Conservation (phyloP, 2,888 invertebrate genomes). For the Melanchra persicariae region DNA sequence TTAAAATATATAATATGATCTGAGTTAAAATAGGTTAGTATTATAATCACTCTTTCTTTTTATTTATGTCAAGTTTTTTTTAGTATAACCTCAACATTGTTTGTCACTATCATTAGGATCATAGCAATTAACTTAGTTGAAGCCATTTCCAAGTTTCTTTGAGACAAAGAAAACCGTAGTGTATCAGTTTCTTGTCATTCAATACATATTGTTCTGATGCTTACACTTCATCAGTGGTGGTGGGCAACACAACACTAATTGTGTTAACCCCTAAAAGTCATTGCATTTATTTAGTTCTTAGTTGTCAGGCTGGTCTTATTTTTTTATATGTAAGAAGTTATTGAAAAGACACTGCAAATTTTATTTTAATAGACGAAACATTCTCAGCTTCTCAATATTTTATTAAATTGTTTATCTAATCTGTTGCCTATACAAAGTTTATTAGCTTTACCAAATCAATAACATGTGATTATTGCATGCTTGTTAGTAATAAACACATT, state of each 20-base stretch:
- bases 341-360: neutral
- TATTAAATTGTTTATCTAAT: conserved; percentile 57
- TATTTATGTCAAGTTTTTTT: neutral
- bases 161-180: conserved; percentile 32
- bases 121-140: neutral
- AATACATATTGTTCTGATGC: conserved; percentile 35
- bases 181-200: conserved; percentile 38
- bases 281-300: conserved; percentile 14
- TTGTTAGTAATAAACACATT: conserved; percentile 50
- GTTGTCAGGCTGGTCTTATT: conserved; percentile 5
- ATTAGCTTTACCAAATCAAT: conserved; percentile 60
- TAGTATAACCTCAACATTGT: conserved; percentile 42
- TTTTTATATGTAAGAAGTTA: no score
- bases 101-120: neutral
- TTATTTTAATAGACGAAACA: conserved; percentile 20
- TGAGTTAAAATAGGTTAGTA: neutral
- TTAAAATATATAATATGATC: no score
- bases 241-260: conserved; percentile 16
- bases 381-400: conserved; percentile 28
- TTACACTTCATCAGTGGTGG: conserved; percentile 20
- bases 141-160: conserved; percentile 20
- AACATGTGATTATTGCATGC: conserved; percentile 58
- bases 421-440: conserved; percentile 56
- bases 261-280: conserved; percentile 27
- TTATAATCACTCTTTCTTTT: neutral